Evolutionary conservation across 2,888 invertebrate genomes (phyloP), one percentile per base, ranked within the genome.

Genomic region (Silvanus unidentatus): DNA sequence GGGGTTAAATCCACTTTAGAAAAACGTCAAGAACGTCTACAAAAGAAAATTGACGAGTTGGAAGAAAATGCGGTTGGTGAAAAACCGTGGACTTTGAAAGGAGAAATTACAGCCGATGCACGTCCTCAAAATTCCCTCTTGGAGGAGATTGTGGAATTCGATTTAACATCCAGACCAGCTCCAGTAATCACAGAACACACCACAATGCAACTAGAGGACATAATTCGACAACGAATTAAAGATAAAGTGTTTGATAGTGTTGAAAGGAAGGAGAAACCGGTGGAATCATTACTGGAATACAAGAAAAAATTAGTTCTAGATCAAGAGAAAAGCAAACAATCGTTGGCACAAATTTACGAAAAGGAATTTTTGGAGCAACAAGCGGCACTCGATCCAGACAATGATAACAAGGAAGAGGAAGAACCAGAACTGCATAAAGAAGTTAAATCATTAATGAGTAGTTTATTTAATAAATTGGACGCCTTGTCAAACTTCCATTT

Each of bases 171-270:
- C 1, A 77, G 89, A 62, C 89, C 91, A 44, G 87, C 95, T 2
- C 96, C 96, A 1, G 79, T 92, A 1, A 91, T 97, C 37, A 97
- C 96, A 0, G 92, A 94, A 66, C 84, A 94, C 67, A 90, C 91
- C 0, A 93, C 93, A 1, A 62, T 84, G 2, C 85, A 82, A 37
- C 71, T 99, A 37, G 97, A 98, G 72, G 90, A 92, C 54, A 81
- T 97, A 10, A 93, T 98, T n/a, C 81, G 74, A 53, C 90, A 87
- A 64, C 78, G 98, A 60, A 89, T 98, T 28, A 94, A 91, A 72
- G 94, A 97, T 63, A 82, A 88, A 75, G 86, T 86, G 0, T 98
- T 90, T 84, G 96, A 98, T 68, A 95, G 97, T 70, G 95, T 96
- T 0, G 83, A 84, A 48, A 79, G 87, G 40, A 95, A 92, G 74